Base-by-base conservation (phyloP, 2,113 vertebrate genomes). In the Hemichromis elongatus region DNA sequence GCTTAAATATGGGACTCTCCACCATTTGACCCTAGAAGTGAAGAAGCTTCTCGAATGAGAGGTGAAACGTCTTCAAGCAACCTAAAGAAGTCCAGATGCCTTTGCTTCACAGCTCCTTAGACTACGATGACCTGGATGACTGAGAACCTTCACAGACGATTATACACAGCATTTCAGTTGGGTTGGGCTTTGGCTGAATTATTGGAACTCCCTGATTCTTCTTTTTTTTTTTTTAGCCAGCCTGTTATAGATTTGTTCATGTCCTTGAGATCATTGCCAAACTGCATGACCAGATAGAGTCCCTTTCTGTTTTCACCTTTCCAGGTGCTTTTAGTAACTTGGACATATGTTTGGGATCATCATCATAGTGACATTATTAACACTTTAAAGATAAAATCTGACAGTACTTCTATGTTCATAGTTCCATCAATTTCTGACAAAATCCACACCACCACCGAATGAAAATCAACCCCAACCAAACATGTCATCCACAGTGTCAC, bases 331-430 rank as follows among this genome's bases (percentile, higher is more conserved):
- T 66, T 0, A 40, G 0, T 68, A 24, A 42, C 42, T 2, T 68
- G 63, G 21, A 5, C 26, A 9, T 16, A 24, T 45, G 21, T 26
- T 68, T 68, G n/a, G 21, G 21, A 42, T 42, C 5, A 68, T 45
- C 12, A 5, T 42, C 13, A 6, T 42, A 3, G 1, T 68, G n/a
- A 24, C 12, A 24, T 68, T 26, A 16, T 42, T 24, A 68, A 16
- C 37, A 42, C 37, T 16, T 68, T 26, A 42, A 68, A 70, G 5
- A 26, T 70, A 21, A 21, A 42, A 16, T 68, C 0, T 42, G 35
- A 24, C n/a, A 40, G 12, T 6, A 42, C 7, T 68, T 68, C 61
- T 9, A 0, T 9, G n/a, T 24, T 68, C n/a, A 13, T 11, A 42
- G 8, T 42, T 42, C 40, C 40, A 68, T 68, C 35, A 0, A 24